Percentiles rank a stretch among this genome's conserved stretches.
phyloP scores from a whole-genome alignment of 2,888 invertebrate species.

The Cephus nigrinus region DNA sequence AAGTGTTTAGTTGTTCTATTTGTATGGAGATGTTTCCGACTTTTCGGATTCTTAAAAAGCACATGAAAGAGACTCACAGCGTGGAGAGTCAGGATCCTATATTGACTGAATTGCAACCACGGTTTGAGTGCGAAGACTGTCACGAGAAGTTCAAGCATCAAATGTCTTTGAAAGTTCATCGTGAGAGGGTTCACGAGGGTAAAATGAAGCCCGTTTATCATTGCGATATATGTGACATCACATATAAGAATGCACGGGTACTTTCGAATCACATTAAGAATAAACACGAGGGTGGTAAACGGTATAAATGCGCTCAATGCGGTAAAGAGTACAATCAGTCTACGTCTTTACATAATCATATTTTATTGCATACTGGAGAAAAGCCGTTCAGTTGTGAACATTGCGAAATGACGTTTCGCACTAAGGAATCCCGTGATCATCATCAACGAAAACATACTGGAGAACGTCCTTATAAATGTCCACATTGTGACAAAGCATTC shows the following conservation, averaged over 20 bases:
- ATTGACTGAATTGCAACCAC: conserved; percentile 17
- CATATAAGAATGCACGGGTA: conserved; percentile 20
- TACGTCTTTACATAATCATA: conserved; percentile 19
- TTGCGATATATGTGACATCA: conserved; percentile 18
- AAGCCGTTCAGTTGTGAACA: conserved; percentile 20
- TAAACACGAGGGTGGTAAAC: conserved; percentile 20
- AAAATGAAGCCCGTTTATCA: conserved; percentile 20
- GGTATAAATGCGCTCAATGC: conserved; percentile 21
- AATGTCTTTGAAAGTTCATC: conserved; percentile 20
- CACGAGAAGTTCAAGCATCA: conserved; percentile 24
- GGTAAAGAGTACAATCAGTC: conserved; percentile 22
- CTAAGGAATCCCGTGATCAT: conserved; percentile 19
- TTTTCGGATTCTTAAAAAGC: conserved; percentile 17
- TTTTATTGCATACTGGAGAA: conserved; percentile 19
- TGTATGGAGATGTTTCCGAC: conserved; percentile 21
- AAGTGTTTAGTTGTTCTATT: conserved; percentile 18
- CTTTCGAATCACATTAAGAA: conserved; percentile 19
- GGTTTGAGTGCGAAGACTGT: conserved; percentile 22
- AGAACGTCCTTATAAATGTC: conserved; percentile 20
- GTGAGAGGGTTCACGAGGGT: conserved; percentile 17
- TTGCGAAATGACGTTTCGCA: conserved; percentile 21
- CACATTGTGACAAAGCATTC: conserved; percentile 16
- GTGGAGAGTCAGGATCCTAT: conserved; percentile 19
- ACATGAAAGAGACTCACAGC: conserved; percentile 18
- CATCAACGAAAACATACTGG: conserved; percentile 20